phyloP scores from a whole-genome alignment of 2,797 vertebrate genomes.

The Syngnathus acus region DNA sequence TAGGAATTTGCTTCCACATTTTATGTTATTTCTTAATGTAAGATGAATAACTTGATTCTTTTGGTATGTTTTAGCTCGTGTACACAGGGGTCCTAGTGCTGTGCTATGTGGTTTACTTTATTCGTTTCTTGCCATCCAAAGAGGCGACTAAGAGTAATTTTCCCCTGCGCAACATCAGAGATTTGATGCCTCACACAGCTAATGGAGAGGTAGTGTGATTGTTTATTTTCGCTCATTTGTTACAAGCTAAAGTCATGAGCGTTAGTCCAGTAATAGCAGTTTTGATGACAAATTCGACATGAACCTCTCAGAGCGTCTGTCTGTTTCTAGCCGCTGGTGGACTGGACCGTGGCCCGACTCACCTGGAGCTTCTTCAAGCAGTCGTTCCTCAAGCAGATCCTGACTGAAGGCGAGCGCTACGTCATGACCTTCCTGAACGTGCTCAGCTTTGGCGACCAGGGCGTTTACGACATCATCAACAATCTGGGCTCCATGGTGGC shows the following conservation, averaged over 20 bases:
- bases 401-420: conserved; percentile 94
- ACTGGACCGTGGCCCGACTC: conserved; percentile 80
- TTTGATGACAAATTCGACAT: background rate
- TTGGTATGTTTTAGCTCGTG: conserved; percentile 64
- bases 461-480: conserved; percentile 91
- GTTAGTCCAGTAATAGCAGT: background rate
- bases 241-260: too few relatives aligned
- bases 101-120: conserved; percentile 82
- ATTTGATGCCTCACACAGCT: conserved; percentile 73
- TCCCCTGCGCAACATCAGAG: conserved; percentile 72
- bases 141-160: conserved; percentile 76
- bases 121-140: conserved; percentile 77
- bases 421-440: conserved; percentile 98
- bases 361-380: conserved; percentile 99
- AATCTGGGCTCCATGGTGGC: conserved; percentile 97
- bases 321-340: conserved; percentile 72
- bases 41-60: conserved; percentile 9
- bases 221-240: background rate
- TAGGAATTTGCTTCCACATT: conserved; percentile 41
- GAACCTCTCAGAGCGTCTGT: background rate
- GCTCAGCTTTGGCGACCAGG: conserved; percentile 95
- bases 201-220: conserved; percentile 68
- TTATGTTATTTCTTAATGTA: background rate
- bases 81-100: conserved; percentile 80
- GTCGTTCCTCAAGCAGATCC: conserved; percentile 94